Conservation (phyloP, 2,113 vertebrate genomes). For the Campylomormyrus tamandua region DNA sequence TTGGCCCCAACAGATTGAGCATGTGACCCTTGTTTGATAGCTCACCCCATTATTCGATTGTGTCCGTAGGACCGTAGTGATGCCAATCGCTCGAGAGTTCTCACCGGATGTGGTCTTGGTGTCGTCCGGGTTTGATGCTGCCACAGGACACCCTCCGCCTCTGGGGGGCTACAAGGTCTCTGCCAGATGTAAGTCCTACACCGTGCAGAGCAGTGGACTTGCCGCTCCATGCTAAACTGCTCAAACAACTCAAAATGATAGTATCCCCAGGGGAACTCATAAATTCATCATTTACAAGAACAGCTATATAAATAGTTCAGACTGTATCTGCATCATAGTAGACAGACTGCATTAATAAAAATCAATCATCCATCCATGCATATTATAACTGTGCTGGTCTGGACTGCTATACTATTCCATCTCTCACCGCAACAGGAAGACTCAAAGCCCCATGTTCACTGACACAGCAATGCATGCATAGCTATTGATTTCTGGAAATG, state of each 20-base stretch:
- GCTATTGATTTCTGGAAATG: background rate
- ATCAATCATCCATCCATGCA: background rate
- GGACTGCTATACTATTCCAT: background rate
- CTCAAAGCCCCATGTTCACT: background rate
- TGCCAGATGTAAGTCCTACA: constrained; percentile 78
- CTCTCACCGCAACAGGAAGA: background rate
- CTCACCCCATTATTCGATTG: background rate
- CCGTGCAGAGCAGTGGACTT: background rate
- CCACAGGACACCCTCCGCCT: constrained; percentile 71
- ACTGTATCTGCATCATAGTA: background rate
- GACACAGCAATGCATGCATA: background rate
- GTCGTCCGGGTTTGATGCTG: constrained; percentile 84
- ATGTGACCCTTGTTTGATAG: background rate
- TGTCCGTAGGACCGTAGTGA: constrained; percentile 75
- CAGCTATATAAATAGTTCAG: constrained; percentile 2
- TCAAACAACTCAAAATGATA: background rate
- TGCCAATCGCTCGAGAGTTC: constrained; percentile 86
- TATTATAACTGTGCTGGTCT: background rate
- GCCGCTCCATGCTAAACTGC: background rate
- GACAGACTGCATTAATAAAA: background rate
- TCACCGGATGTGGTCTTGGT: constrained; percentile 85
- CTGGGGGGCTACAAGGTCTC: constrained; percentile 86
- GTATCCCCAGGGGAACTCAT: background rate
- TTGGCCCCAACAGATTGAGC: background rate
- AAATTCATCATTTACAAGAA: background rate